These are phyloP conservation scores for Rhadinocentrus ornatus DNA, from an alignment of 2,797 vertebrate species.

Conservation along the genomic window DNA sequence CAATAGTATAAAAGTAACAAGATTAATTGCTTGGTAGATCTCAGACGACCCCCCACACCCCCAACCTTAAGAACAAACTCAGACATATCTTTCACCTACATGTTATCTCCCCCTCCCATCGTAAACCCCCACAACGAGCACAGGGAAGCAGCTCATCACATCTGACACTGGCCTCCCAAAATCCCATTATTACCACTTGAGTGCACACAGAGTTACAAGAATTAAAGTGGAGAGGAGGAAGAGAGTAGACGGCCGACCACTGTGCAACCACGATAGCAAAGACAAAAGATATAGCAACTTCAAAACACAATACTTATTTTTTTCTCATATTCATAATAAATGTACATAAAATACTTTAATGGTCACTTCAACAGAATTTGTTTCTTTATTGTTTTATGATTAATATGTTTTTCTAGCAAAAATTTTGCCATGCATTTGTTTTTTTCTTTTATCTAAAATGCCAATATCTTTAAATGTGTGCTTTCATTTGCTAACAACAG, in stretches of 20 bases:
- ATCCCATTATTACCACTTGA: constrained; percentile 69
- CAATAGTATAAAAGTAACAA: constrained; percentile 44
- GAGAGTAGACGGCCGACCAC: constrained; percentile 30
- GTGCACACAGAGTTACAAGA: constrained; percentile 50
- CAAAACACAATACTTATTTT: too few species aligned
- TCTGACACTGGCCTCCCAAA: constrained; percentile 66
- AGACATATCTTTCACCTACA: constrained; percentile 43
- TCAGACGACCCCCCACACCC: constrained; percentile 18
- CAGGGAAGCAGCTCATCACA: constrained; percentile 59
- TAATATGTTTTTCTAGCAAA: background rate
- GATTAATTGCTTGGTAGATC: constrained; percentile 48
- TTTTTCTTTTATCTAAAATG: background rate
- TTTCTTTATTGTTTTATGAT: background rate
- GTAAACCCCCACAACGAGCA: constrained; percentile 40
- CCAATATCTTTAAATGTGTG: background rate
- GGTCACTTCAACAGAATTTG: background rate
- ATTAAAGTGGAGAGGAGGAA: constrained; percentile 43
- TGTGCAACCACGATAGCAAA: constrained; percentile 29
- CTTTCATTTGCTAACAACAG: background rate
- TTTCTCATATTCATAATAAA: background rate
- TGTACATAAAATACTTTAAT: background rate
- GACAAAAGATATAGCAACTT: constrained; percentile 5
- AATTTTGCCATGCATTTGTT: background rate
- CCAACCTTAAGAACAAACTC: constrained; percentile 46
- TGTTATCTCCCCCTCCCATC: constrained; percentile 36